phyloP scores from a whole-genome alignment of 2,113 vertebrate genomes.

The Entosphenus tridentatus region DNA sequence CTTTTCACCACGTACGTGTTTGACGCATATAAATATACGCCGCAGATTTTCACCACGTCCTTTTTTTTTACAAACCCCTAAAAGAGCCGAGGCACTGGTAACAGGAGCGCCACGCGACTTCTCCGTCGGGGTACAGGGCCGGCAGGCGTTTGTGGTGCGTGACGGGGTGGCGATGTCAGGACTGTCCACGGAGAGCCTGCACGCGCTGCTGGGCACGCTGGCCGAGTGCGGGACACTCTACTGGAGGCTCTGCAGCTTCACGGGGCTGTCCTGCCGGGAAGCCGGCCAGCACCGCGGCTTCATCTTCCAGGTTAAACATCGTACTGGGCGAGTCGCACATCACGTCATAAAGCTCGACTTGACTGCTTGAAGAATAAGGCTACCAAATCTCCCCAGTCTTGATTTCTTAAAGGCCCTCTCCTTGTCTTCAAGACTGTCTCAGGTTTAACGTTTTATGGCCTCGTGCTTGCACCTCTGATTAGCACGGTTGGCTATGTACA shows the following conservation, averaged over 20 bases:
- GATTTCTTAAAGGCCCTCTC: no score
- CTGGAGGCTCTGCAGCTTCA: conserved; percentile 55
- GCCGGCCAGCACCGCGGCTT: conserved; percentile 43
- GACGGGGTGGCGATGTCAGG: conserved; percentile 62
- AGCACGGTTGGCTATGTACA: no score
- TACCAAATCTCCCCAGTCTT: no score
- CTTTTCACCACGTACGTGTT: conserved; percentile 38
- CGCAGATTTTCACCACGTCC: background rate
- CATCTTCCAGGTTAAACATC: conserved; percentile 56
- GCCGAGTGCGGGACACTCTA: conserved; percentile 69
- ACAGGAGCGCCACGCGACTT: no score
- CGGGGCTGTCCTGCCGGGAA: conserved; percentile 39
- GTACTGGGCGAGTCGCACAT: no score
- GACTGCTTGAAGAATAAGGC: no score
- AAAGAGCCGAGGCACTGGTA: no score
- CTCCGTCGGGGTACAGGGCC: conserved; percentile 19
- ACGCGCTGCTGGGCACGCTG: conserved; percentile 48
- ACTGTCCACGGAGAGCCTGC: conserved; percentile 57
- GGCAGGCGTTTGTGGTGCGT: conserved; percentile 47
- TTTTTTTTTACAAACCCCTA: background rate
- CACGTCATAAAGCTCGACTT: no score
- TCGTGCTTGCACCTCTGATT: no score
- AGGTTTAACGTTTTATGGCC: no score
- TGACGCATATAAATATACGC: background rate
- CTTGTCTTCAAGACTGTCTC: no score